These are phyloP conservation scores for Poeciliopsis occidentalis DNA, from an alignment of 2,113 vertebrate genomes.

Conservation along the genomic window DNA sequence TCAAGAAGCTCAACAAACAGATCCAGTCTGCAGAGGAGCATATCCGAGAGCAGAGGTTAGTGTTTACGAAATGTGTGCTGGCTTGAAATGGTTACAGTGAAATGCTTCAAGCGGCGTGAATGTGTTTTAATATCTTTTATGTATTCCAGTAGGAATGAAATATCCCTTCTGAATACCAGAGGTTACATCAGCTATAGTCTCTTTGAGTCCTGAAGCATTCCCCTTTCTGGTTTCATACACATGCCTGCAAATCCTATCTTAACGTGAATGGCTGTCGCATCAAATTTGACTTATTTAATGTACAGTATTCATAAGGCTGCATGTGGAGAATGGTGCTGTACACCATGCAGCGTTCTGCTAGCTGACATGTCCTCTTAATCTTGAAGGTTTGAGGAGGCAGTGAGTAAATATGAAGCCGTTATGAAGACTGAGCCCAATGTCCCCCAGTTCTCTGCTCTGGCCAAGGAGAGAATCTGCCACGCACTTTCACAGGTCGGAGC, in stretches of 20 bases:
- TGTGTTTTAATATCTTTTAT: not conserved
- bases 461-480: conserved; percentile 94
- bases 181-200: conserved; percentile 33
- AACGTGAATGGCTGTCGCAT: conserved; percentile 31
- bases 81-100: not conserved
- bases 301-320: conserved; percentile 9
- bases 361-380: conserved; percentile 2
- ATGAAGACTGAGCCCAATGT: conserved; percentile 91
- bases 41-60: conserved; percentile 90
- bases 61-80: not conserved
- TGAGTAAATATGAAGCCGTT: conserved; percentile 88
- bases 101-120: not conserved
- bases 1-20: conserved; percentile 97
- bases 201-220: conserved; percentile 22
- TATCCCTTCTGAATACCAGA: conserved; percentile 15
- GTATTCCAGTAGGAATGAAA: conserved; percentile 19
- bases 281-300: conserved; percentile 19
- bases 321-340: conserved; percentile 9
- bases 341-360: conserved; percentile 15
- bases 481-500: conserved; percentile 87
- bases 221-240: conserved; percentile 32
- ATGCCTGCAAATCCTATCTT: conserved; percentile 23
- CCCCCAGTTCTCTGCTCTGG: conserved; percentile 81
- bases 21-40: conserved; percentile 90
- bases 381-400: conserved; percentile 89